Evolutionary conservation across 2,888 invertebrate genomes (phyloP).

Genomic region (Thecophora atra): DNA sequence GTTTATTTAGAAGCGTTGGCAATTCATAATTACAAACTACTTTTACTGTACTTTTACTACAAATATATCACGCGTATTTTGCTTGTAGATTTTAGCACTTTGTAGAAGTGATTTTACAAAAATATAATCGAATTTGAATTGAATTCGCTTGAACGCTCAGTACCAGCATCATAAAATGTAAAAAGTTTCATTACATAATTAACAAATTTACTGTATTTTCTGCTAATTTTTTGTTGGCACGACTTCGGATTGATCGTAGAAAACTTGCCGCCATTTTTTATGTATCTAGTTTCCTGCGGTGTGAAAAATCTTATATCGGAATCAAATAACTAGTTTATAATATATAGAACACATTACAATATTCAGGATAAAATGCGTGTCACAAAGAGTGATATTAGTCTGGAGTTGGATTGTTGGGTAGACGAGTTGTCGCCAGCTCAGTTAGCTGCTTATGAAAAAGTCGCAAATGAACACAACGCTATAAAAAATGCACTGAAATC

Average conservation of each 20-base stretch:
- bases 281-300: conserved; percentile 2
- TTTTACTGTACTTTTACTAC: no score
- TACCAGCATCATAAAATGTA: no score
- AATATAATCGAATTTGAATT: no score
- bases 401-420: conserved; percentile 77
- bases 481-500: conserved; percentile 71
- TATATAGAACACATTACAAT: conserved; percentile 23
- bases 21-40: no score
- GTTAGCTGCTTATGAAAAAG: conserved; percentile 71
- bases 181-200: no score
- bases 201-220: no score
- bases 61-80: no score
- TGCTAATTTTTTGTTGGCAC: background rate
- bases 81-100: no score
- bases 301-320: conserved; percentile 2
- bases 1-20: no score
- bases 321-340: background rate
- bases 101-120: no score
- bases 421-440: conserved; percentile 77
- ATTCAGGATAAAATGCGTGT: conserved; percentile 53
- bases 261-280: conserved; percentile 32
- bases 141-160: no score
- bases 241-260: conserved; percentile 1
- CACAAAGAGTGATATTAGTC: conserved; percentile 58
- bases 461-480: conserved; percentile 75